Evolutionary conservation across 2,797 vertebrate species (phyloP), one percentile per base, ranked within the genome.

Genomic region (Decapterus maruadsi): DNA sequence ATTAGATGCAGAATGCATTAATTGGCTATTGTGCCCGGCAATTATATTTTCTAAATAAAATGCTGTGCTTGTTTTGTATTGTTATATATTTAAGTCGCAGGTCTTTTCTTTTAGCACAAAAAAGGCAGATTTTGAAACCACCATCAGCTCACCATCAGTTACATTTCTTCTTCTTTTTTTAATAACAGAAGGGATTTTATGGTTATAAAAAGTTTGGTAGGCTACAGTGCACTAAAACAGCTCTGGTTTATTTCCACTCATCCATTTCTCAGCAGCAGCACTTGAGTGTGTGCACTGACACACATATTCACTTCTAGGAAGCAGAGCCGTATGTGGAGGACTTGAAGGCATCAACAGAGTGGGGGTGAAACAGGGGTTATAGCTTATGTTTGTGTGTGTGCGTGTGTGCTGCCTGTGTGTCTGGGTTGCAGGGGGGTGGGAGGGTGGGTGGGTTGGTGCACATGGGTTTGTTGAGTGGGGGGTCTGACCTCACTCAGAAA

Each of bases 401-500:
- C 70, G 59, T 63, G 45, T 53, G 71, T 77, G 48, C 63, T n/a
- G 85, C 73, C 56, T 54, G 71, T 75, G 53, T 64, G 83, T 73
- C 59, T 86, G 57, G 68, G 58, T 78, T 82, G 56, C 54, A 57
- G 67, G 31, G 61, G 66, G 71, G 38, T 40, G 38, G 38, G 38
- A 54, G 69, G 71, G 38, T 38, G 36, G 38, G 38, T 34, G 26
- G 26, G 26, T 26, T 58, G 71, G 68, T 58, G 68, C 40, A 48
- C 55, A 81, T 80, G 75, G 56, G 59, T 12, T 69, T 58, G 71
- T 53, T 57, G 22, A 60, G 57, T 71, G 81, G 68, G 68, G 68
- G 46, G 26, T 48, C 51, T 82, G 83, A 90, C 83, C 84, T 87
- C 85, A 90, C 90, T 90, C 78, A 89, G 83, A 92, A 70, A 87